Percentiles rank a stretch among this genome's conserved stretches.
These are phyloP conservation scores for silkworm (Bombyx mori) DNA, from an alignment of 1,140 invertebrate genomes.

Conservation along the genomic window ASM3026992v2 NC_085121.1:10815001-10815500, in stretches of 20 bases:
- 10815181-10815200: constrained; percentile 28
- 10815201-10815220: constrained; percentile 42
- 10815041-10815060: constrained; percentile 52
- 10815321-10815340: constrained; percentile 44
- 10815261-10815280: background rate
- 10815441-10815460: constrained; percentile 4
- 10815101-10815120: constrained; percentile 44
- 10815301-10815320: constrained; percentile 43
- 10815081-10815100: constrained; percentile 34
- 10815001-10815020: constrained; percentile 58
- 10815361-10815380: constrained; percentile 29
- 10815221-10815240: constrained; percentile 31
- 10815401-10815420: constrained; percentile 8
- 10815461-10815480: constrained; percentile 3
- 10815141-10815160: no score
- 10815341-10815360: constrained; percentile 40
- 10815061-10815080: constrained; percentile 32
- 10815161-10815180: no score
- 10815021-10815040: constrained; percentile 61
- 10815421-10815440: constrained; percentile 5
- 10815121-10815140: constrained; percentile 20
- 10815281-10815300: constrained; percentile 28
- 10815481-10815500: no score
- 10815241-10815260: constrained; percentile 9
- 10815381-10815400: constrained; percentile 4